Evolutionary conservation across 1,140 invertebrate genomes (phyloP), one percentile per base, ranked within the genome.

Genomic region (Lutraria rhynchaena): DNA sequence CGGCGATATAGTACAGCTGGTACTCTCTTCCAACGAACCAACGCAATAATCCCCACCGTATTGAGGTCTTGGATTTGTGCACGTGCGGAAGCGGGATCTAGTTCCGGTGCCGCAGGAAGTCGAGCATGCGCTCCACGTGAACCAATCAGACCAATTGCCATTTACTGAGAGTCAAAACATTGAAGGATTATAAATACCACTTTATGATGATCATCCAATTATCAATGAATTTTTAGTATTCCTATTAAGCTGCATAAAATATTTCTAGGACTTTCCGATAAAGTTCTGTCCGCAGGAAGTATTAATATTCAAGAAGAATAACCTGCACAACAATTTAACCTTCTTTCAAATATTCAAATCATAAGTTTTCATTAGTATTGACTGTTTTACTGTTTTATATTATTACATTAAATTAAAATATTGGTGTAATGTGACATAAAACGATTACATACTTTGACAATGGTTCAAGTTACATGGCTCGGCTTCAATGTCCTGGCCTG

Each of bases 61-160:
- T 15, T 11, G 3, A 11, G 73, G 73, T 76, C 53, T 76, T 7
- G 73, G 73, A 27, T 76, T 63, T 33, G 73, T 46, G 58, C 73
- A 76, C 2, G 58, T 63, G 13, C 73, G 57, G n/a, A 76, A 9
- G 15, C 73, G 24, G 19, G 13, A 31, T 55, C 13, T 57, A 11
- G 70, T 73, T 22, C 70, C 70, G 1, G 70, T 57, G 2, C 70
- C 70, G 22, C 70, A 73, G 1, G 49, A 41, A 9, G 33, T 37
- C 4, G 70, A 73, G 31, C 70, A 73, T 31, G 35, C 0, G 31
- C 70, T 73, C 70, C 70, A 73, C 15, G 51, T 1, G 19, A 58
- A 57, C 70, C 70, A 73, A 31, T 57, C 22, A n/a, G 29, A 29
- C 70, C 70, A 73, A 3, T 2, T 19, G 24, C 70, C 70, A 27